These are phyloP conservation scores for Achatina immaculata DNA, from an alignment of 1,140 invertebrate species.

Conservation along the genomic window DNA sequence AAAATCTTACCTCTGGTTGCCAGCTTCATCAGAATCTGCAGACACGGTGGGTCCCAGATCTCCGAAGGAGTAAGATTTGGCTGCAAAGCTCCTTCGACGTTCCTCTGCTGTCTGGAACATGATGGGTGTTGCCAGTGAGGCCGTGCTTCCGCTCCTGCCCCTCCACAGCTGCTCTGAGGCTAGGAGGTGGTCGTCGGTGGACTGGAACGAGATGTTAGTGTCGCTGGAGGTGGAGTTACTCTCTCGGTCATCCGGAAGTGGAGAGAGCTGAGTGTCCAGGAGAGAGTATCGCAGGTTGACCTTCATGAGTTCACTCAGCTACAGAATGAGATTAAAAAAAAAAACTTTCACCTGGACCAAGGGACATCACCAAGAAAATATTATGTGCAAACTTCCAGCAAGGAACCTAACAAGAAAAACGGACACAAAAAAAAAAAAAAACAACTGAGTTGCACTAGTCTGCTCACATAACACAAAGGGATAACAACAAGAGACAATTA, in stretches of 20 bases:
- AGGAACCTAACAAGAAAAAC: too few species aligned
- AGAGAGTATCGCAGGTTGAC: slow-evolving; percentile 52
- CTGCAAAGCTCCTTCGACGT: slow-evolving; percentile 46
- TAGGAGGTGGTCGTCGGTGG: slow-evolving; percentile 50
- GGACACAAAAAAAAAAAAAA: too few species aligned
- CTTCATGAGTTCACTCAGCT: slow-evolving; percentile 55
- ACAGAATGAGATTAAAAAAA: not conserved
- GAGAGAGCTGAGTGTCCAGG: slow-evolving; percentile 42
- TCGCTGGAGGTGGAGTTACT: slow-evolving; percentile 34
- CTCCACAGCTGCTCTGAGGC: slow-evolving; percentile 52
- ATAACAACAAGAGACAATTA: too few species aligned
- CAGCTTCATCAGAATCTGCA: slow-evolving; percentile 49
- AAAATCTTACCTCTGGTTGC: slow-evolving; percentile 37
- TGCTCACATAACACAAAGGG: too few species aligned
- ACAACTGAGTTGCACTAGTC: not conserved
- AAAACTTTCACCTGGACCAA: not conserved
- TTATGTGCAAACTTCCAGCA: too few species aligned
- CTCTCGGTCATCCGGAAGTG: not conserved
- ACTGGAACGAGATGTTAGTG: slow-evolving; percentile 42
- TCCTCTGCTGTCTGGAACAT: slow-evolving; percentile 36
- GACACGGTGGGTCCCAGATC: slow-evolving; percentile 50
- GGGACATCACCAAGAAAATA: not conserved
- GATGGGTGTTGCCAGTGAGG: slow-evolving; percentile 45
- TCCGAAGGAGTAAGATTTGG: slow-evolving; percentile 56
- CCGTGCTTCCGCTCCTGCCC: slow-evolving; percentile 50